These are phyloP conservation scores for Athalia circularis DNA, from an alignment of 2,888 invertebrate species.

Conservation along the genomic window DNA sequence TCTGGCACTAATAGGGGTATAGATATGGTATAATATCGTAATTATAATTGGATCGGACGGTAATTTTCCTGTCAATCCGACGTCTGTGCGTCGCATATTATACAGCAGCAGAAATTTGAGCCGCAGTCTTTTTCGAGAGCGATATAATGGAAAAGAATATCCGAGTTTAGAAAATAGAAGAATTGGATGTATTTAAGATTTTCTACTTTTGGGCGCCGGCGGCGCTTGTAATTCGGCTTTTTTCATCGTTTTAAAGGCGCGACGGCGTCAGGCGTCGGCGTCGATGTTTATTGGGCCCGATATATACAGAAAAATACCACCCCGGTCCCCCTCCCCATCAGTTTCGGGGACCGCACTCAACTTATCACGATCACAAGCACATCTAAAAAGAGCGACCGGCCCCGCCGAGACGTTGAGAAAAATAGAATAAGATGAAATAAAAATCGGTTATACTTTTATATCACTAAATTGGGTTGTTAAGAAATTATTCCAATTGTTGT, in stretches of 20 bases:
- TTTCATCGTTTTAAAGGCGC: not conserved
- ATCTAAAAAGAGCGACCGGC: too few relatives aligned
- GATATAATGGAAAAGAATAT: too few relatives aligned
- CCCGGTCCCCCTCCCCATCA: not conserved
- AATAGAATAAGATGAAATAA: constrained; percentile 23
- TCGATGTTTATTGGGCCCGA: constrained; percentile 58
- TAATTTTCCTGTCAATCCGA: constrained; percentile 61
- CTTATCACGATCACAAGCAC: too few relatives aligned
- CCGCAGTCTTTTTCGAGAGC: too few relatives aligned
- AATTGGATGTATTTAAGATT: not conserved
- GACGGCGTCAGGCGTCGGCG: constrained; percentile 50
- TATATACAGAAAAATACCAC: not conserved
- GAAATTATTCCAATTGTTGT: constrained; percentile 60
- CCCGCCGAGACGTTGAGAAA: constrained; percentile 54
- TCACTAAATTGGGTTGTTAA: constrained; percentile 69
- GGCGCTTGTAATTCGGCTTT: constrained; percentile 15
- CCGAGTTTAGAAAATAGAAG: not conserved
- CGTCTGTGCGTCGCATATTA: constrained; percentile 49
- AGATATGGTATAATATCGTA: not conserved
- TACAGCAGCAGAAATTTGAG: constrained; percentile 17
- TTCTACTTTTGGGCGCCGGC: constrained; percentile 18
- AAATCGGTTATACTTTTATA: constrained; percentile 58
- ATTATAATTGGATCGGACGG: constrained; percentile 49
- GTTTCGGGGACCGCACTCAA: too few relatives aligned
- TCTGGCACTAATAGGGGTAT: constrained; percentile 19